Conservation (phyloP, 2,113 vertebrate species). For the Sceloporus tristichus region DNA sequence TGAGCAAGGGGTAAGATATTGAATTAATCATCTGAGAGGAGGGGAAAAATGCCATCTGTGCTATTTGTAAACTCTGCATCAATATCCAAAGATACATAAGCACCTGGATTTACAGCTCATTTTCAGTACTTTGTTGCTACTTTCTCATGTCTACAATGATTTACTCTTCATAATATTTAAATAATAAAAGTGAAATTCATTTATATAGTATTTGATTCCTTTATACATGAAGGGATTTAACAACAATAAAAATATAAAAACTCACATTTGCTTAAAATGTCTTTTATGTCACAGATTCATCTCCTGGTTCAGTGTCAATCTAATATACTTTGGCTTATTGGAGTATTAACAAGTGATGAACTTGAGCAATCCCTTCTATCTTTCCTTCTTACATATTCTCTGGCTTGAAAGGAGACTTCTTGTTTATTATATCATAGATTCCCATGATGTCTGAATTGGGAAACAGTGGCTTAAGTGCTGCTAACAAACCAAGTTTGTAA, state of each 20-base stretch:
- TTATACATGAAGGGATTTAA: neutral
- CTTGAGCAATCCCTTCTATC: neutral
- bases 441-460: neutral
- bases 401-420: neutral
- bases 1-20: constrained; percentile 64
- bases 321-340: neutral
- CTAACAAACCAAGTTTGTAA: neutral
- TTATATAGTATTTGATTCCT: neutral
- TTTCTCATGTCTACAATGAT: constrained; percentile 53
- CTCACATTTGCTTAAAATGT: neutral
- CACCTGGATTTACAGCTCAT: constrained; percentile 54
- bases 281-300: neutral
- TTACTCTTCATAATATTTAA: constrained; percentile 36
- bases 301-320: neutral
- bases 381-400: too few species aligned
- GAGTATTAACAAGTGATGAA: neutral
- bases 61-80: constrained; percentile 71
- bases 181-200: neutral
- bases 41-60: constrained; percentile 75
- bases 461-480: neutral
- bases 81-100: constrained; percentile 59
- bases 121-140: constrained; percentile 47
- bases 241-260: neutral
- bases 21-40: constrained; percentile 76
- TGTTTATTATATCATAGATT: neutral